Evolutionary conservation across 2,113 vertebrate genomes (phyloP), one percentile per base, ranked within the genome.

Genomic region (Syngnathus scovelli): DNA sequence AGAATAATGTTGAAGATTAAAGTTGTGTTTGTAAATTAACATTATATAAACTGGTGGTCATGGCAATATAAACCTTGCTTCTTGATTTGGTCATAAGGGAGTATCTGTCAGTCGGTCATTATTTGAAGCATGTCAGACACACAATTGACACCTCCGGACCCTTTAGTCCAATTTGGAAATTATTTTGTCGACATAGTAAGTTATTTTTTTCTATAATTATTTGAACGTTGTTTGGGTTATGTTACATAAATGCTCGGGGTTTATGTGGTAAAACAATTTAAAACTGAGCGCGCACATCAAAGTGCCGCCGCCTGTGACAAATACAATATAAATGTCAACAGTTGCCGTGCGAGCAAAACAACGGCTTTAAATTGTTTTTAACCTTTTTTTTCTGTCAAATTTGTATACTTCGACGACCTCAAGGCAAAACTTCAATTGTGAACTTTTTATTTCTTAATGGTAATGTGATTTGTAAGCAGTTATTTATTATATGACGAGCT

Each of bases 181-280:
- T 0, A 36, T 4, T 78, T 67, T 63, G 56, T 49, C 33, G 86
- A 88, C 81, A 68, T 74, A 48, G 88, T 89, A 84, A 68, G 85
- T 44, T 78, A 73, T 70, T 74, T 37, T 51, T 56, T 56, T 15
- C 36, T 51, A 8, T 16, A 15, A 0, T 51, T 37, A n/a, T 51
- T 66, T 15, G 4, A 61, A 43, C 8, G 3, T 1, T 18, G 55
- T 60, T 51, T n/a, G 5, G 15, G 49, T 18, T 16, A 7, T 5
- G 46, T 12, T 19, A 15, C 54, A 23, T 13, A 33, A 56, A 56
- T 33, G 12, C 5, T 33, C 23, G 27, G 2, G 13, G 4, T 56
- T 54, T 6, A 56, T 7, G 1, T 56, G 23, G 23, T 36, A 16
- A 36, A 58, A 58, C 13, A 6, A 4, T 12, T 6, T 21, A 21